Percentiles rank a stretch among this genome's conserved stretches.
Conservation (phyloP, 92 coral and sea anemone species). For the Porites evermanni region DNA sequence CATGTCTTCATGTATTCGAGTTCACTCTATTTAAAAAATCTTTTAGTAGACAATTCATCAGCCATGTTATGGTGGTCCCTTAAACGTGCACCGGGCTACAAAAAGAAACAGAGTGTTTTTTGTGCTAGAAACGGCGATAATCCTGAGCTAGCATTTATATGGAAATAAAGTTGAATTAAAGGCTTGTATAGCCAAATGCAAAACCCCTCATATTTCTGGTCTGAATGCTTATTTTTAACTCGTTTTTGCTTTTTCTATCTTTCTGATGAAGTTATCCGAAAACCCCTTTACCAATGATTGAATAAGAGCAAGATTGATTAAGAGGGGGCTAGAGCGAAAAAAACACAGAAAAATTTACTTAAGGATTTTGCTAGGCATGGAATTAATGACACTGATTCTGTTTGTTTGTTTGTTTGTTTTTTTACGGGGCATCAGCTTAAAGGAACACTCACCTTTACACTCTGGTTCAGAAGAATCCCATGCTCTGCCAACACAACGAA, state of each 20-base stretch:
- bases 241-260: too few relatives aligned
- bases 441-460: slow-evolving; percentile 41
- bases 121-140: background rate
- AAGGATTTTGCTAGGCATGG: too few relatives aligned
- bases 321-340: too few relatives aligned
- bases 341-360: too few relatives aligned
- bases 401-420: background rate
- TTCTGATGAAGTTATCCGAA: too few relatives aligned
- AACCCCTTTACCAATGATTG: too few relatives aligned
- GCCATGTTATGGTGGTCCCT: background rate
- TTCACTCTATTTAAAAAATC: background rate
- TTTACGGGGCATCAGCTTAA: background rate
- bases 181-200: background rate
- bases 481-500: slow-evolving; percentile 22
- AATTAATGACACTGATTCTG: background rate
- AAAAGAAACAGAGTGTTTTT: background rate
- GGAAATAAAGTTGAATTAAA: background rate
- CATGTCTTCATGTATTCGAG: too few relatives aligned
- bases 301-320: too few relatives aligned
- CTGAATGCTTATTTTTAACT: too few relatives aligned
- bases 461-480: slow-evolving; percentile 42
- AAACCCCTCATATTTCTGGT: too few relatives aligned
- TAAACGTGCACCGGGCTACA: slow-evolving; percentile 29
- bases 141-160: background rate
- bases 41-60: too few relatives aligned